phyloP scores from a whole-genome alignment of 2,797 vertebrate species.

The Gallirallus australis region DNA sequence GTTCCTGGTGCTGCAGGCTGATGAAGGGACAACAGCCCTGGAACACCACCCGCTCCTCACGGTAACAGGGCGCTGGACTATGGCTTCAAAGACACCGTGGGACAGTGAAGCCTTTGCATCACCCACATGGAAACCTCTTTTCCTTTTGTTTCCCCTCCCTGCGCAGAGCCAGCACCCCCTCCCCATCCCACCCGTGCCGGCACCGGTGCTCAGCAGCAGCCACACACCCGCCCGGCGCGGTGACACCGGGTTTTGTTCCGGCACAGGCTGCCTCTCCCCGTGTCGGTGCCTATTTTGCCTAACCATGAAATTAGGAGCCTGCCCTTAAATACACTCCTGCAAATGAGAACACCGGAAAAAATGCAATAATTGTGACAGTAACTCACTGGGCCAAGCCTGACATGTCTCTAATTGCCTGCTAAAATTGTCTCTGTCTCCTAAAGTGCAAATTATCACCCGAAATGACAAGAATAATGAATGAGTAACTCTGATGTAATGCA shows the following conservation, averaged over 20 bases:
- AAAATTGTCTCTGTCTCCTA: conserved; percentile 88
- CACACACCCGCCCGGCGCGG: fast-evolving
- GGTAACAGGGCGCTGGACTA: fast-evolving
- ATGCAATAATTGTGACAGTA: conserved; percentile 86
- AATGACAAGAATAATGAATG: conserved; percentile 91
- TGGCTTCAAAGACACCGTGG: neutral
- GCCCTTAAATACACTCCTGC: conserved; percentile 77
- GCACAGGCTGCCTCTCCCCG: neutral
- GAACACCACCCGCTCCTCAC: fast-evolving
- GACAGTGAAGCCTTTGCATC: fast-evolving
- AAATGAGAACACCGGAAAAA: conserved; percentile 80
- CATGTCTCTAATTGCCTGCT: conserved; percentile 88
- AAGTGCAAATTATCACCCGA: conserved; percentile 88
- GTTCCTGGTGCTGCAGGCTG: neutral
- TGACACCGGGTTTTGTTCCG: neutral
- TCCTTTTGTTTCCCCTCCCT: neutral
- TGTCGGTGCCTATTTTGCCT: conserved; percentile 64
- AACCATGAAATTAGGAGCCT: conserved; percentile 72
- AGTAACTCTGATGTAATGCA: conserved; percentile 88
- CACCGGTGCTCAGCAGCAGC: neutral
- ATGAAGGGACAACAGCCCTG: too few relatives aligned
- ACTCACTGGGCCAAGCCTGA: conserved; percentile 86
- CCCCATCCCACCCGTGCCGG: fast-evolving
- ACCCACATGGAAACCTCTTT: fast-evolving
- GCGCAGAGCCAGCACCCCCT: neutral